Evolutionary conservation across 1,140 invertebrate species (phyloP).

Genomic region (Anthonomus grandis): DNA sequence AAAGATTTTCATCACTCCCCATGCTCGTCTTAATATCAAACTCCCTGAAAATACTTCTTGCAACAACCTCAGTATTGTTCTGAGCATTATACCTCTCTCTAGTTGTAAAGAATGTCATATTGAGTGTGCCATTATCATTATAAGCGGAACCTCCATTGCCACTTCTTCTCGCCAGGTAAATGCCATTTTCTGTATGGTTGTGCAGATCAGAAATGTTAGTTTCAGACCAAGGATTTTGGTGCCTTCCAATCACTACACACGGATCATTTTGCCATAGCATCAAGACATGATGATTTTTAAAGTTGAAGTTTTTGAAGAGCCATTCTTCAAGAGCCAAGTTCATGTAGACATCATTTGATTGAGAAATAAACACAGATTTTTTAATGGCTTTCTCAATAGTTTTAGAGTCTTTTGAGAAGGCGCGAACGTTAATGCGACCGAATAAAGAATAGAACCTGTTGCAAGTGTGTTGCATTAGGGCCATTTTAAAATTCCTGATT

Average conservation of each 20-base stretch:
- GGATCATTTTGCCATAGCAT: conserved; percentile 90
- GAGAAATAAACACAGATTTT: conserved; percentile 88
- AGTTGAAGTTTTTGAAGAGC: conserved; percentile 84
- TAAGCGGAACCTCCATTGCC: conserved; percentile 97
- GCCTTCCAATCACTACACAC: conserved; percentile 90
- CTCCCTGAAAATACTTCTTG: conserved; percentile 70
- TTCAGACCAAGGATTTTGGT: conserved; percentile 97
- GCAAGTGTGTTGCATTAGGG: conserved; percentile 35
- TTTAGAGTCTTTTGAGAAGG: not conserved
- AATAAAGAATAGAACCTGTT: conserved; percentile 24
- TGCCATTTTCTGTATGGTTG: conserved; percentile 57
- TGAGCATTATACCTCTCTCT: conserved; percentile 75
- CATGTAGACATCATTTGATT: conserved; percentile 82
- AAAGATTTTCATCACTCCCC: conserved; percentile 77
- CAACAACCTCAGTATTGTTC: conserved; percentile 82
- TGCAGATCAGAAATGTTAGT: conserved; percentile 62
- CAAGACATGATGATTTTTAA: conserved; percentile 75
- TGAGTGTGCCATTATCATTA: conserved; percentile 91
- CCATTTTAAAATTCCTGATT: conserved; percentile 33
- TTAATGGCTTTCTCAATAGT: conserved; percentile 31
- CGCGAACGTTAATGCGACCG: conserved; percentile 8
- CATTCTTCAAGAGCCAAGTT: conserved; percentile 94
- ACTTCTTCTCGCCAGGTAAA: conserved; percentile 78
- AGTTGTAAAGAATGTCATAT: conserved; percentile 85
- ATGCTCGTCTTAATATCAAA: conserved; percentile 74